A percentile compares a stretch with the other conserved stretches of the same genome.
phyloP scores from a whole-genome alignment of 2,888 invertebrate genomes.

The Brenthis daphne region DNA sequence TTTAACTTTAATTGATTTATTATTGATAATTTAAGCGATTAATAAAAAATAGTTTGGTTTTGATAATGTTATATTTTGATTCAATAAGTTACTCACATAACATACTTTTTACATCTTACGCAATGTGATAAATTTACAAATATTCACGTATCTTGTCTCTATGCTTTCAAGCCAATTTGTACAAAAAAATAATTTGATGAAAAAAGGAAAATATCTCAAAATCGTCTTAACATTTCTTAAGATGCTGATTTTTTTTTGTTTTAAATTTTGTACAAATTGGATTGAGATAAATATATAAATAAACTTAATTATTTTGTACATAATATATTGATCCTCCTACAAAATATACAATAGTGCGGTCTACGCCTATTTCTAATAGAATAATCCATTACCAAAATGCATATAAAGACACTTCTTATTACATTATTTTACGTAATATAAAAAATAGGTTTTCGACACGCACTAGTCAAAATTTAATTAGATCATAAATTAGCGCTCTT shows the following conservation, averaged over 20 bases:
- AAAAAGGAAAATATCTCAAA: background rate
- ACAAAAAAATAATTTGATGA: background rate
- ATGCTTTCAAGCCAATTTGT: conserved; percentile 3
- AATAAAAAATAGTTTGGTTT: conserved; percentile 45
- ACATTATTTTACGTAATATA: conserved; percentile 17
- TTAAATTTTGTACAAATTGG: conserved; percentile 1
- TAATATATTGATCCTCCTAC: conserved; percentile 58
- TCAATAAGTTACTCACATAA: conserved; percentile 80
- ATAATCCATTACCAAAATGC: conserved; percentile 39
- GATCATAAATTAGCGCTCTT: background rate
- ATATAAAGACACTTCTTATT: conserved; percentile 30
- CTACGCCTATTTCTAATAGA: conserved; percentile 36
- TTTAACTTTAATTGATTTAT: background rate
- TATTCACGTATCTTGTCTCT: conserved; percentile 60
- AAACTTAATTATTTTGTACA: conserved; percentile 76
- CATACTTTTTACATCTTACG: conserved; percentile 77
- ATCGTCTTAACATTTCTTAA: background rate
- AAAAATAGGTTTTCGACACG: conserved; percentile 20
- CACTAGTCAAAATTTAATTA: conserved; percentile 22
- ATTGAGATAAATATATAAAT: conserved; percentile 59
- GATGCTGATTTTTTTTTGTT: background rate
- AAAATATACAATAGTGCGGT: conserved; percentile 44
- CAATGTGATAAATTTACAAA: conserved; percentile 74
- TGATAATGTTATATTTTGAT: conserved; percentile 79
- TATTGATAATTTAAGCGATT: too few relatives aligned